Conservation (phyloP, 2,113 vertebrate genomes). For the Climacteris rufus region DNA sequence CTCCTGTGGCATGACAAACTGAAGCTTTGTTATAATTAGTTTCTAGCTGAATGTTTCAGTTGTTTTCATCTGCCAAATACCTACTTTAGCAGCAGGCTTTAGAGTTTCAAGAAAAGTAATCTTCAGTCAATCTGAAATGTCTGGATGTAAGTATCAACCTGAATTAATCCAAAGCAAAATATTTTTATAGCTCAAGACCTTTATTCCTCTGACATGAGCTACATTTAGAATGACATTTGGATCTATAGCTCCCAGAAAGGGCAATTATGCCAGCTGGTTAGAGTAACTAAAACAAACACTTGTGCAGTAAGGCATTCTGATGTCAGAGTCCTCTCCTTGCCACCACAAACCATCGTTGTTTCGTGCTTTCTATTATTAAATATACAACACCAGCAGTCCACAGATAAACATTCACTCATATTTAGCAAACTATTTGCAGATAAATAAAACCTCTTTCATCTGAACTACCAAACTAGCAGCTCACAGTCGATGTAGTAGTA, state of each 20-base stretch:
- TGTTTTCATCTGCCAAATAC: neutral
- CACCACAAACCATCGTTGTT: neutral
- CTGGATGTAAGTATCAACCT: neutral
- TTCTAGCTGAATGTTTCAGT: neutral
- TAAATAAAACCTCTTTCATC: neutral
- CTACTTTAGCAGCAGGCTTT: neutral
- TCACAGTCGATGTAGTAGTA: neutral
- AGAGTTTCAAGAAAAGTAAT: neutral
- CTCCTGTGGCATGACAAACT: neutral
- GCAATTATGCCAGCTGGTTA: constrained; percentile 63
- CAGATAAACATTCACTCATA: constrained; percentile 9
- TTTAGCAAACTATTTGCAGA: neutral
- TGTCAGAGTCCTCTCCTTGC: constrained; percentile 19
- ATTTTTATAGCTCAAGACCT: constrained; percentile 57
- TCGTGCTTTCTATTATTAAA: constrained; percentile 48
- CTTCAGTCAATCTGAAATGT: neutral
- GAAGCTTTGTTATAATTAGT: neutral
- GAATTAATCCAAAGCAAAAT: constrained; percentile 48
- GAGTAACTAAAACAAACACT: constrained; percentile 73
- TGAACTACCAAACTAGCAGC: neutral
- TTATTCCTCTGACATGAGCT: constrained; percentile 44
- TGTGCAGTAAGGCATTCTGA: constrained; percentile 40
- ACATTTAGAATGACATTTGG: constrained; percentile 71
- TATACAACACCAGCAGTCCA: neutral
- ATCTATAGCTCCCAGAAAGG: constrained; percentile 64